Evolutionary conservation across 2,888 invertebrate species (phyloP), one percentile per base, ranked within the genome.

Genomic region (Scaptomyza caliginosa): DNA sequence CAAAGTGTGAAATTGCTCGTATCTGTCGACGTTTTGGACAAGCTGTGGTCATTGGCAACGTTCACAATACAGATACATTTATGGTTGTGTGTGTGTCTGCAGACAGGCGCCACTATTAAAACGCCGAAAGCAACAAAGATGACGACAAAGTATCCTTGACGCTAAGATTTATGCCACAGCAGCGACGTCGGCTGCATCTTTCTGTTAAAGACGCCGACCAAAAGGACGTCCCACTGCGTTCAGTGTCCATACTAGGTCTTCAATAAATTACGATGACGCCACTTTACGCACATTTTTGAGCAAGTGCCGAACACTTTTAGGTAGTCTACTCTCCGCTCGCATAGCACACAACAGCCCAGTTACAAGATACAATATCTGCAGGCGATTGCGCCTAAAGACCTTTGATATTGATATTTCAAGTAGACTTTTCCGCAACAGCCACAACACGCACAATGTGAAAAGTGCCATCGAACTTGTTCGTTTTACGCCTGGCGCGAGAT

Each of bases 221-320:
- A 74, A 56, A 71, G 84, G 85, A 77, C 86, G 77, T 88, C 85
- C 88, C 67, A 85, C 76, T 65, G 85, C 32, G 88, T 59, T 69
- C 71, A 52, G 66, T 74, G 83, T 79, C 81, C 81, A 82, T 81
- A 81, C 72, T 74, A 70, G 87, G 85, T 68, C 80, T 69, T 76
- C 79, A 84, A 84, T 84, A 85, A 85, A 85, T 85, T 80, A 87
- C 88, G 83, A 87, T 85, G 85, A 85, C 85, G 85, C 85, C 85
- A 85, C 85, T 88, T 85, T 85, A 83, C 85, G 88, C 88, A 85
- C 85, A 87, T 85, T 34, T 34, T 87, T 77, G 74, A 79, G 85
- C 85, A 86, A 84, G 83, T 84, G 83, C 78, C 86, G 83, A 82
- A 81, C 83, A 85, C 87, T 83, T 83, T 86, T 81, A 84, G 86